A percentile compares a stretch with the other conserved stretches of the same genome.
Conservation (phyloP, 1,140 invertebrate genomes). For the Drosophila lacteicornis region DNA sequence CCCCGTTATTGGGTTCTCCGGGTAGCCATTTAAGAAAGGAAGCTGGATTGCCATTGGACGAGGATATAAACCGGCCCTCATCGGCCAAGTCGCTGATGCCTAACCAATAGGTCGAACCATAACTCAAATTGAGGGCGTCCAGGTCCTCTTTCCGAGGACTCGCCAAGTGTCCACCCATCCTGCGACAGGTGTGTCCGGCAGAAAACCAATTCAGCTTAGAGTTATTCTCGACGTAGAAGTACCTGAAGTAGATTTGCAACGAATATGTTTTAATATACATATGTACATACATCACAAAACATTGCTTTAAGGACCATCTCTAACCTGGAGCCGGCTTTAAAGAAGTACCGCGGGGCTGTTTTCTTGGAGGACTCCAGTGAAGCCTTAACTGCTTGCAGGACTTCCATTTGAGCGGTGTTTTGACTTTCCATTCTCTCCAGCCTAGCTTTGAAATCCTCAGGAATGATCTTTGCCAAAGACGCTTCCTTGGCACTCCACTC, state of each 20-base stretch:
- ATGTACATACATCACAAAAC: too few relatives aligned
- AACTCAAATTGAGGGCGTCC: background rate
- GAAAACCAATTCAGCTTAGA: background rate
- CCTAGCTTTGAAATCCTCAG: too few relatives aligned
- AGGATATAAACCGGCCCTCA: background rate
- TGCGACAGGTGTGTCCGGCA: background rate
- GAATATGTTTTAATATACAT: too few relatives aligned
- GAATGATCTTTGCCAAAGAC: too few relatives aligned
- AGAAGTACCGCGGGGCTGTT: too few relatives aligned
- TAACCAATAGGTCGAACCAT: background rate
- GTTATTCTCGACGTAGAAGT: background rate
- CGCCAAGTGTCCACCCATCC: background rate
- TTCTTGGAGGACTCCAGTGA: too few relatives aligned
- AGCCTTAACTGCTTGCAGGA: too few relatives aligned
- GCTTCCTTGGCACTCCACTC: background rate
- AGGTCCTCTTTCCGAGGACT: background rate
- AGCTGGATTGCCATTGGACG: background rate
- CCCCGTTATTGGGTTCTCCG: background rate
- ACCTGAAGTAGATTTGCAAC: too few relatives aligned
- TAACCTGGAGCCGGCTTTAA: too few relatives aligned
- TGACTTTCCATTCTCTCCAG: too few relatives aligned
- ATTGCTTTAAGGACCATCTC: too few relatives aligned
- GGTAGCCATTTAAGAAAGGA: background rate
- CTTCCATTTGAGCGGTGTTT: too few relatives aligned
- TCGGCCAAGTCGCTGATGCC: background rate